Evolutionary conservation across 2,113 vertebrate genomes (phyloP).

Genomic region (Leuciscus idus): DNA sequence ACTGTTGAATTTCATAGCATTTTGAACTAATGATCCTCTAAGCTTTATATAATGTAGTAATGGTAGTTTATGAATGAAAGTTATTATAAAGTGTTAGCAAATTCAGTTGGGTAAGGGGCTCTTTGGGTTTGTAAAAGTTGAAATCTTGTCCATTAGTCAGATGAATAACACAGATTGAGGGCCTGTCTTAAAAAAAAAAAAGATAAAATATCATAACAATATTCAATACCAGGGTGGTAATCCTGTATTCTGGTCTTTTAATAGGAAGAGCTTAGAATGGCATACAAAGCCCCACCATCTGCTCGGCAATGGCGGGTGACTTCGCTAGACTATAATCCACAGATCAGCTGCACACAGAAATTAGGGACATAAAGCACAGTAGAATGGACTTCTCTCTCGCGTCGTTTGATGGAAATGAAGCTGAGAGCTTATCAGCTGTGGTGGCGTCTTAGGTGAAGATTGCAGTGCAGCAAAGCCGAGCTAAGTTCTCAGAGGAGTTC

Average conservation of each 20-base stretch:
- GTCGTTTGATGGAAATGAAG: conserved; percentile 57
- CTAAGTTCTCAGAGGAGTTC: conserved; percentile 47
- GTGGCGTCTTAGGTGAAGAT: conserved; percentile 47
- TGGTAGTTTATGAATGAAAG: background rate
- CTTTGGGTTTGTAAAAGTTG: conserved; percentile 2
- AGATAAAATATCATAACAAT: conserved; percentile 54
- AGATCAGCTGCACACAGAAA: conserved; percentile 62
- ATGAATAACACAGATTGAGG: conserved; percentile 37
- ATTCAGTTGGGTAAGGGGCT: background rate
- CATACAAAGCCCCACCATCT: conserved; percentile 62
- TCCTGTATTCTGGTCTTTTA: conserved; percentile 61
- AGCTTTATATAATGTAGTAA: background rate
- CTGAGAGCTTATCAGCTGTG: conserved; percentile 53
- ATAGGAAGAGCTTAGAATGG: conserved; percentile 57
- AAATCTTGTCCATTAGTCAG: conserved; percentile 40
- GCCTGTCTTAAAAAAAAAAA: conserved; percentile 23
- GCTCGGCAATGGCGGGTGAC: conserved; percentile 51
- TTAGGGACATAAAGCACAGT: conserved; percentile 53
- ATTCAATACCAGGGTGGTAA: conserved; percentile 58
- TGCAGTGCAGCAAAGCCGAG: conserved; percentile 31
- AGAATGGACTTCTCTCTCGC: conserved; percentile 45
- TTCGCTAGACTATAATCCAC: conserved; percentile 58
- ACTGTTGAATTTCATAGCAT: background rate
- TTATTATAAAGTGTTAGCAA: no score
- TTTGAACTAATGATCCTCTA: background rate